Percentiles rank a stretch among this genome's conserved stretches.
Evolutionary conservation across 2,888 invertebrate species (phyloP).

Genomic region (Polydrusus tereticollis): DNA sequence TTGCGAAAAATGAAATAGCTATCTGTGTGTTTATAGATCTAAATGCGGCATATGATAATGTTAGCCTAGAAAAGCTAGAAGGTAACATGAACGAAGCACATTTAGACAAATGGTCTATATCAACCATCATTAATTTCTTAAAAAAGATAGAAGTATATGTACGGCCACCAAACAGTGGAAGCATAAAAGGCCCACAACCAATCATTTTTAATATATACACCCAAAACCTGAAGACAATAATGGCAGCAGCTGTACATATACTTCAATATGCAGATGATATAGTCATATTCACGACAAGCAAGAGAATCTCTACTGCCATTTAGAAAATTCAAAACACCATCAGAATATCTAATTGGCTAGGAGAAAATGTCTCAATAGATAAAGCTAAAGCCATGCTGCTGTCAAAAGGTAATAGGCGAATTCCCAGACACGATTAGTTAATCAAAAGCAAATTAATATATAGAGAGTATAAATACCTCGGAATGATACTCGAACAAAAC

Average conservation of each 20-base stretch:
- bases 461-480: too few species aligned
- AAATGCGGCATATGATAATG: neutral
- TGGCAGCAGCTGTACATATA: neutral
- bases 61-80: neutral
- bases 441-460: too few species aligned
- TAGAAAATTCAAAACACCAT: neutral
- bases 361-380: neutral
- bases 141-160: neutral
- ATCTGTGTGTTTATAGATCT: neutral
- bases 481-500: neutral
- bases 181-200: neutral
- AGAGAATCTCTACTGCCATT: neutral
- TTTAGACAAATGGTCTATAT: neutral
- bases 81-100: neutral
- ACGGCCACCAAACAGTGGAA: neutral
- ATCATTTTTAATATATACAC: neutral
- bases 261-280: neutral
- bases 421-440: neutral
- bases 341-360: neutral
- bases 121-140: neutral
- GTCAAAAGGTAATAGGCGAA: neutral
- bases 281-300: neutral
- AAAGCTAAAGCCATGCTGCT: conserved; percentile 9
- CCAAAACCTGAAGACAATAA: neutral
- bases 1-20: neutral